Base-by-base conservation (phyloP, 2,888 invertebrate genomes). In the Netelia fuscicornis region DNA sequence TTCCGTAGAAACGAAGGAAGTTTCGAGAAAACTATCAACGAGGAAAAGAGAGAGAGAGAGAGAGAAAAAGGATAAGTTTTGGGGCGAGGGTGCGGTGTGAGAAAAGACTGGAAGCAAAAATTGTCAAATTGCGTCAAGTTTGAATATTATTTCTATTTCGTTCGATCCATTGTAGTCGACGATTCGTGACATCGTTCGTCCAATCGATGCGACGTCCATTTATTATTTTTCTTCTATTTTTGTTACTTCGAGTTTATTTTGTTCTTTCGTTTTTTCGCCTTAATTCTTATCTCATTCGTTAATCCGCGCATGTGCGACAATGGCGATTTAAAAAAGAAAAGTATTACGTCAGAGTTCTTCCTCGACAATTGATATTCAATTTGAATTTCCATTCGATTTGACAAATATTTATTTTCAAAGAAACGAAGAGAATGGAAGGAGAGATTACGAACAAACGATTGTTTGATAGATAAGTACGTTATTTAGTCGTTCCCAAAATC, bases 61-160 rank as follows among this genome's bases (percentile, higher is more conserved):
- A 20, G 1, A 20, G 0, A 20, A 20, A 20, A 20, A 20, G 20
- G 20, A 20, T 20, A 20, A 20, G 1, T 20, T 20, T 20, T 20
- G 20, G 20, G 20, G 1, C 20, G 20, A 20, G 20, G 20, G 17
- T 56, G 60, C 56, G 30, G 1, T 30, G 48, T 52, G 78, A 86
- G 84, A 52, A 71, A 79, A 83, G 82, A 83, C 74, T 85, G 78
- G 75, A 79, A 76, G 75, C 13, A 72, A 58, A 60, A 54, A 72
- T 54, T 11, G 67, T 79, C 48, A 60, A 65, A 65, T 82, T 74
- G 23, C 70, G 68, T 84, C 68, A 37, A 70, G 60, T 75, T 44
- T 42, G 68, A 85, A 83, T 81, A 37, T 37, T 37, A 37, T 37
- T 37, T 72, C 68, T 58, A 48, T 79, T 60, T 79, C 74, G 74